A percentile compares a stretch with the other conserved stretches of the same genome.
Evolutionary conservation across 2,888 invertebrate genomes (phyloP).

Genomic region (Drosophila trichaetosa): DNA sequence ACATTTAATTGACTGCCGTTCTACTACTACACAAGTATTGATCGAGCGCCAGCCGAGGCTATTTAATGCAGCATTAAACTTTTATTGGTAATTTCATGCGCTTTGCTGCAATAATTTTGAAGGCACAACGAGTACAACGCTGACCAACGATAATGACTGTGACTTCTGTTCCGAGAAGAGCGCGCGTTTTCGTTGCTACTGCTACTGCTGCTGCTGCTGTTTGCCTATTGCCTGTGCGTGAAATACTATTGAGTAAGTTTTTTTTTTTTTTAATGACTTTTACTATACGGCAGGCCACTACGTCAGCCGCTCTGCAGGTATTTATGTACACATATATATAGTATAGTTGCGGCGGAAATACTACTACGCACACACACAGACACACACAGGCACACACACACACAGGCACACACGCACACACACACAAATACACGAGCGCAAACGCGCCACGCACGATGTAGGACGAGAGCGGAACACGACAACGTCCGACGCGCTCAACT

Average conservation of each 20-base stretch:
- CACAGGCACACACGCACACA: slow-evolving; percentile 47
- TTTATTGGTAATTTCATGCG: slow-evolving; percentile 67
- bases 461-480: slow-evolving; percentile 55
- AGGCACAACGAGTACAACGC: slow-evolving; percentile 19
- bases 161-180: slow-evolving; percentile 37
- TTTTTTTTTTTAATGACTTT: slow-evolving; percentile 66
- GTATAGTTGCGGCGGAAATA: slow-evolving; percentile 59
- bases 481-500: slow-evolving; percentile 83
- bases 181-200: slow-evolving; percentile 32
- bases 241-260: slow-evolving; percentile 74
- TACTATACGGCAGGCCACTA: slow-evolving; percentile 68
- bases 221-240: slow-evolving; percentile 51
- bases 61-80: slow-evolving; percentile 72
- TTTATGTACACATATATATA: slow-evolving; percentile 37
- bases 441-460: slow-evolving; percentile 64
- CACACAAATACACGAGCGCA: slow-evolving; percentile 33
- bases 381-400: slow-evolving; percentile 20
- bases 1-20: slow-evolving; percentile 67
- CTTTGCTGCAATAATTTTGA: slow-evolving; percentile 60
- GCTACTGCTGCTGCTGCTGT: slow-evolving; percentile 6
- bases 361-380: slow-evolving; percentile 64
- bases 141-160: slow-evolving; percentile 23
- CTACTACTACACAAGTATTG: slow-evolving; percentile 54
- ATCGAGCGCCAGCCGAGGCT: slow-evolving; percentile 57
- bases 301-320: slow-evolving; percentile 65